Percentiles rank a stretch among this genome's conserved stretches.
phyloP scores from a whole-genome alignment of 2,113 vertebrate species.

The Tenebrosternarchus preto region DNA sequence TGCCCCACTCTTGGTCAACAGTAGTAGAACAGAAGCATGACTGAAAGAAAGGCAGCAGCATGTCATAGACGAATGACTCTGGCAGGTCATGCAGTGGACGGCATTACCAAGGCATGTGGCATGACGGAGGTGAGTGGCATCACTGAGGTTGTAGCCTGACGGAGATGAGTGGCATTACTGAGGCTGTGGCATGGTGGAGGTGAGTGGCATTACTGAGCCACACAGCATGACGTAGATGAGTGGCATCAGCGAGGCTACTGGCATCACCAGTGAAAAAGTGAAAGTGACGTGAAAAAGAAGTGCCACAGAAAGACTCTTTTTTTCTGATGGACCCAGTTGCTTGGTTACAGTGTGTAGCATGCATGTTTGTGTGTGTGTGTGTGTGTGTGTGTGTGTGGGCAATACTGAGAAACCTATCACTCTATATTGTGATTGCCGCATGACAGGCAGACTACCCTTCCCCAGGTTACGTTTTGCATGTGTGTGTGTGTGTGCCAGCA shows the following conservation, averaged over 20 bases:
- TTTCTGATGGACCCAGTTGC: conserved; percentile 30
- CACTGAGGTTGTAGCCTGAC: too few relatives aligned
- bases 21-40: not conserved
- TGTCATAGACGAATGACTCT: too few relatives aligned
- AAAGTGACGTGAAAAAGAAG: not conserved
- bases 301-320: not conserved
- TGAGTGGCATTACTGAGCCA: too few relatives aligned
- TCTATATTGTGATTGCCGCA: not conserved
- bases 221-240: too few relatives aligned
- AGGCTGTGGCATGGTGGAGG: too few relatives aligned
- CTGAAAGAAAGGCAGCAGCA: too few relatives aligned
- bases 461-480: not conserved
- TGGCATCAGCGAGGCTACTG: too few relatives aligned
- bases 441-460: not conserved
- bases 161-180: too few relatives aligned
- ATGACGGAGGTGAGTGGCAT: too few relatives aligned
- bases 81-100: too few relatives aligned
- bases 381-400: conserved; percentile 9
- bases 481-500: not conserved
- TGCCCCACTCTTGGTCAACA: too few relatives aligned
- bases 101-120: too few relatives aligned
- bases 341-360: conserved; percentile 27
- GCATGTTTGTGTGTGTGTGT: not conserved
- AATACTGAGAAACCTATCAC: conserved; percentile 8
- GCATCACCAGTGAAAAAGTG: not conserved